Percentiles rank a stretch among this genome's conserved stretches.
Conservation (phyloP, 2,113 vertebrate genomes). For the Steatornis caripensis region DNA sequence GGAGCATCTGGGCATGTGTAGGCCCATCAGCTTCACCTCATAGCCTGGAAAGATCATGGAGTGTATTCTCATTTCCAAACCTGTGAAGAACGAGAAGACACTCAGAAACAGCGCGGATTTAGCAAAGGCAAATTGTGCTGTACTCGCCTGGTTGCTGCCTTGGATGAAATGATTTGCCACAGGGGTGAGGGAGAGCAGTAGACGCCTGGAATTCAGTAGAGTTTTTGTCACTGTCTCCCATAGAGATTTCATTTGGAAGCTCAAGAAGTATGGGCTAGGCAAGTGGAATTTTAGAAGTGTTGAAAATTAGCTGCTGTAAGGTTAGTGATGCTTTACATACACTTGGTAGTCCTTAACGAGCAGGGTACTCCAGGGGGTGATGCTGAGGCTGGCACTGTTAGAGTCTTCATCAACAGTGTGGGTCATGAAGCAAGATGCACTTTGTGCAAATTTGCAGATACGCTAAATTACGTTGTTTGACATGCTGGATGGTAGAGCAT, state of each 20-base stretch:
- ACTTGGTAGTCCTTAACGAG: neutral
- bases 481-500: neutral
- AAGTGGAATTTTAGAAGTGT: neutral
- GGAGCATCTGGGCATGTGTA: neutral
- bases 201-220: neutral
- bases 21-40: neutral
- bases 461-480: neutral
- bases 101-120: neutral
- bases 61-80: neutral
- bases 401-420: neutral
- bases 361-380: neutral
- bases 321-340: neutral
- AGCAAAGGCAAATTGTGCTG: neutral
- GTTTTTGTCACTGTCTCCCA: neutral
- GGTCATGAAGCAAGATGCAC: neutral
- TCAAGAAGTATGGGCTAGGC: neutral
- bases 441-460: neutral
- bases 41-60: neutral
- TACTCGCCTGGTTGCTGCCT: neutral
- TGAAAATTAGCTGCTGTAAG: neutral
- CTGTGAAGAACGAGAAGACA: fast-evolving
- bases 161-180: neutral
- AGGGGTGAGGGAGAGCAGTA: neutral
- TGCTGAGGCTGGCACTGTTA: neutral
- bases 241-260: neutral